phyloP scores from a whole-genome alignment of 92 coral and sea anemone species.

The Porites cylindrica region DNA sequence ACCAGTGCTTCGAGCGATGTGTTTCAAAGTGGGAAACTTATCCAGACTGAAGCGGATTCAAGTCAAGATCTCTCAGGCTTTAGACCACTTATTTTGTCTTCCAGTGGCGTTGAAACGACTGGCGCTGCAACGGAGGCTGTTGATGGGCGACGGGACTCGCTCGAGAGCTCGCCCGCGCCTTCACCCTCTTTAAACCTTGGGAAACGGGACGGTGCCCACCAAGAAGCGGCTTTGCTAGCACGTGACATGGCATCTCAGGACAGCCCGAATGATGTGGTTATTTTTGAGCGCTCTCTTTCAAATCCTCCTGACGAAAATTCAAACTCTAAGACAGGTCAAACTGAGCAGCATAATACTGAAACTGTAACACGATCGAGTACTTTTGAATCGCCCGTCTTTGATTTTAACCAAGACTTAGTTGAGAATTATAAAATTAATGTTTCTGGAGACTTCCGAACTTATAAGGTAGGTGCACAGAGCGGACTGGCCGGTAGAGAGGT shows the following conservation, averaged over 20 bases:
- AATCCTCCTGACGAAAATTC: neutral
- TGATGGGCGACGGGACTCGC: constrained; percentile 42
- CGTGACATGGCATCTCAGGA: constrained; percentile 26
- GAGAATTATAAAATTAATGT: constrained; percentile 11
- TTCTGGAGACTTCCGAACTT: constrained; percentile 17
- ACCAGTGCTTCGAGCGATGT: constrained; percentile 14
- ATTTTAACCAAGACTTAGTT: constrained; percentile 53
- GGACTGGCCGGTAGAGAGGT: neutral
- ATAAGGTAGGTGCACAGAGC: constrained; percentile 9
- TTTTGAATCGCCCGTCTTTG: constrained; percentile 61
- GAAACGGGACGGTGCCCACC: constrained; percentile 27
- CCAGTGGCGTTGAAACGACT: neutral
- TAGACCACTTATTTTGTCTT: constrained; percentile 4
- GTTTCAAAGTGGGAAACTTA: neutral
- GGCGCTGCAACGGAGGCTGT: neutral
- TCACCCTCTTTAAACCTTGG: constrained; percentile 25
- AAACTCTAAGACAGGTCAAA: neutral
- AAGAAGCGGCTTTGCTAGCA: constrained; percentile 18
- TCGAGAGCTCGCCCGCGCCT: constrained; percentile 37
- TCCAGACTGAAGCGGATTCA: neutral
- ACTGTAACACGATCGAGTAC: constrained; percentile 36
- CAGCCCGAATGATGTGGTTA: constrained; percentile 70
- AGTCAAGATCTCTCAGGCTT: constrained; percentile 28
- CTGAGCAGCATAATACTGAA: neutral
- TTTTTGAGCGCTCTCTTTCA: constrained; percentile 59